Base-by-base conservation (phyloP, 2,797 vertebrate species). In the Siniperca undulata region DNA sequence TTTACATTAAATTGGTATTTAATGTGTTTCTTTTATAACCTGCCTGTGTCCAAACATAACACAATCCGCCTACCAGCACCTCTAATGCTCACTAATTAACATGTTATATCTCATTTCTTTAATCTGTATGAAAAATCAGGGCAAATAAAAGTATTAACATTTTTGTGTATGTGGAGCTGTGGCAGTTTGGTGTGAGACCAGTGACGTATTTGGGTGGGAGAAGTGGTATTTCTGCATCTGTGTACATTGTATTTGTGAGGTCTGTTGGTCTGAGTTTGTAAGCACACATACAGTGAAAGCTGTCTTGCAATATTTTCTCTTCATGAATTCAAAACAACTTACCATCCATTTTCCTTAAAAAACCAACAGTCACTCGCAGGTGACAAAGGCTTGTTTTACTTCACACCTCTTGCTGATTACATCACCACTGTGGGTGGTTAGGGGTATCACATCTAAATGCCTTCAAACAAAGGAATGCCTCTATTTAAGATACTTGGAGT, bases 381-480 rank as follows among this genome's bases (percentile, higher is more conserved):
- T 83, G 66, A 64, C 81, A 72, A n/a, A 58, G 73, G 64, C 52
- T 67, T 83, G 80, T 87, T 91, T 83, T 84, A 36, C 79, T 78
- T 89, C 67, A 80, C 68, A 80, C 79, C 69, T 88, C 72, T 60
- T 24, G 30, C 69, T 30, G 80, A 88, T 92, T 86, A 87, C 73
- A 81, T 88, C 78, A 83, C 84, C 34, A 6, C 50, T 40, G 64
- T 77, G 75, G 83, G 71, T 82, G 77, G 75, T 83, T 69, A 55
- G n/a, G 69, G 75, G 36, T 72, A 76, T 65, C 61, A 58, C 65
- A 75, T 81, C 60, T 27, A 55, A 76, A 82, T 80, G 64, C 71
- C 64, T 83, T 77, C 10, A 40, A 75, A 89, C 81, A 82, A 81
- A 80, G 61, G 48, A 78, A 81, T 74, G 50, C 72, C 82, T 79